Evolutionary conservation across 2,113 vertebrate genomes (phyloP).

Genomic region (Heloderma charlesbogerti): DNA sequence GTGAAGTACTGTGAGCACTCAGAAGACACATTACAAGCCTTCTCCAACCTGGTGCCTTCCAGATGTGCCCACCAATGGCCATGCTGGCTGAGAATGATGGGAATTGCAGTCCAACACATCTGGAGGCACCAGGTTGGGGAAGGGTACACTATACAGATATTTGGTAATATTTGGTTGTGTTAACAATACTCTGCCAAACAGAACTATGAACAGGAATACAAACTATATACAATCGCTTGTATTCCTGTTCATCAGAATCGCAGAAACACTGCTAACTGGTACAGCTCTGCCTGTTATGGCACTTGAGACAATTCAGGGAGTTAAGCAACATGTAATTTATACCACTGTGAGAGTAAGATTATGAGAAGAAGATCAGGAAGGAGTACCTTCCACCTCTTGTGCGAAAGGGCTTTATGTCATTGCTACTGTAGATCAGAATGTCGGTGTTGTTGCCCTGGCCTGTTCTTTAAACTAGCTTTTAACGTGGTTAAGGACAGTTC

Average conservation of each 20-base stretch:
- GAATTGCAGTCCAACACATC: no score
- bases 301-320: background rate
- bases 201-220: no score
- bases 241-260: background rate
- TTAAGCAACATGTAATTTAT: background rate
- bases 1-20: background rate
- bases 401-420: conserved; percentile 22
- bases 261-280: background rate
- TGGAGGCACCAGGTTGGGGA: no score
- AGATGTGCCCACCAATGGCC: no score
- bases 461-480: conserved; percentile 27
- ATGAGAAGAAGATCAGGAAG: background rate
- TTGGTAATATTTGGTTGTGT: background rate
- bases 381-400: background rate
- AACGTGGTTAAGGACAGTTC: conserved; percentile 39
- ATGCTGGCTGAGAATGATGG: no score
- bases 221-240: no score
- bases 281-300: background rate
- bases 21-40: background rate
- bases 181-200: background rate
- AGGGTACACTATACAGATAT: background rate
- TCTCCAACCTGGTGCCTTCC: no score
- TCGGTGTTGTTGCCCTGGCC: conserved; percentile 38
- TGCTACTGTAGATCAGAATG: background rate
- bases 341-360: background rate